Evolutionary conservation across 2,797 vertebrate species (phyloP).

Genomic region (Platalea minor): DNA sequence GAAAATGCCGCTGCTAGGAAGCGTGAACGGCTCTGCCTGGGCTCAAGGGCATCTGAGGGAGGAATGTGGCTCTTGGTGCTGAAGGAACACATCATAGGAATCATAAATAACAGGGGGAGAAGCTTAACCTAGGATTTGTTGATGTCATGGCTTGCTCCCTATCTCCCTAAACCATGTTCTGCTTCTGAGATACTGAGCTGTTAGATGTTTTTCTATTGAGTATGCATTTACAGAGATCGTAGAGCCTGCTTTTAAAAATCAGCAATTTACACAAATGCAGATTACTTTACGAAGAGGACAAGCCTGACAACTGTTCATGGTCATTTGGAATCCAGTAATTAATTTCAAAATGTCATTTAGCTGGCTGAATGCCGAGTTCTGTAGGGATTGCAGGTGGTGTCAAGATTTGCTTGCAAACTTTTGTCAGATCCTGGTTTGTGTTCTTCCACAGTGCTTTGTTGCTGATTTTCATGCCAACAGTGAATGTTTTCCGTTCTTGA

Average conservation of each 20-base stretch:
- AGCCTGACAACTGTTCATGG: not conserved
- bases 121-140: slow-evolving; percentile 55
- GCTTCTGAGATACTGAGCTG: slow-evolving; percentile 52
- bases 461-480: not conserved
- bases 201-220: slow-evolving; percentile 40
- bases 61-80: not conserved
- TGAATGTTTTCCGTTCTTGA: not conserved
- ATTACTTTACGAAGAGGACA: slow-evolving; percentile 22
- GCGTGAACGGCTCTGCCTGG: not conserved
- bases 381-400: not conserved
- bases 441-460: not conserved
- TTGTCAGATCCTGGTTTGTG: not conserved
- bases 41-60: not conserved
- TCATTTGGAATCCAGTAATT: slow-evolving; percentile 2
- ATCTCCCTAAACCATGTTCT: slow-evolving; percentile 61
- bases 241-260: slow-evolving; percentile 45
- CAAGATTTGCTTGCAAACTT: not conserved
- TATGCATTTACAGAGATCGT: slow-evolving; percentile 22
- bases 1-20: not conserved
- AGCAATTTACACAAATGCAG: slow-evolving; percentile 19
- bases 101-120: slow-evolving; percentile 20
- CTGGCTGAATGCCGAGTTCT: not conserved
- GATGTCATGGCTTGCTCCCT: slow-evolving; percentile 55
- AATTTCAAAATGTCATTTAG: slow-evolving; percentile 18
- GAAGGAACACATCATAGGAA: not conserved